Evolutionary conservation across 2,797 vertebrate species (phyloP).

Genomic region (Chelon labrosus): DNA sequence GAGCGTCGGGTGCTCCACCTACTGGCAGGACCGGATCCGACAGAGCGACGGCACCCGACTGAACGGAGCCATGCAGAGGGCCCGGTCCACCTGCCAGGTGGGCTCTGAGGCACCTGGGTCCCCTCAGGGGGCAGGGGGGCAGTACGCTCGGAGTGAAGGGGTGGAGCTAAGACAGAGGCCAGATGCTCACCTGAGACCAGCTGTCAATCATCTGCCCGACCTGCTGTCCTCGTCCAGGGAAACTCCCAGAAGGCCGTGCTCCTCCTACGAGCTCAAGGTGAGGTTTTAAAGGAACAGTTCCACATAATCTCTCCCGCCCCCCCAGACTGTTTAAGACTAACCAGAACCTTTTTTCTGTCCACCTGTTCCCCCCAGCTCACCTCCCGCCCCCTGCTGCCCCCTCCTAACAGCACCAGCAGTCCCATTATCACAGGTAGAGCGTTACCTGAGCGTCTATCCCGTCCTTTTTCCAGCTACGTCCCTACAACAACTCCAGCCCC

Average conservation of each 20-base stretch:
- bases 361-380: conserved; percentile 44
- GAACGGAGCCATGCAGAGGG: conserved; percentile 83
- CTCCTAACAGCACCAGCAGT: conserved; percentile 78
- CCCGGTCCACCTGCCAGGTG: conserved; percentile 85
- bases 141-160: conserved; percentile 35
- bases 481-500: conserved; percentile 58
- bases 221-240: conserved; percentile 82
- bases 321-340: too few relatives aligned
- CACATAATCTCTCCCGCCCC: too few relatives aligned
- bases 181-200: conserved; percentile 32
- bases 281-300: too few relatives aligned
- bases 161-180: conserved; percentile 78
- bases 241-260: conserved; percentile 76
- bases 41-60: conserved; percentile 84
- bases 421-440: conserved; percentile 60
- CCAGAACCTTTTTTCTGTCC: background rate
- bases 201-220: conserved; percentile 58
- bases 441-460: conserved; percentile 22
- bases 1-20: conserved; percentile 70
- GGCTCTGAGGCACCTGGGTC: background rate
- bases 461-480: conserved; percentile 42
- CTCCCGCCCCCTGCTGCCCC: conserved; percentile 53
- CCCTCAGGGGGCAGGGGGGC: conserved; percentile 36
- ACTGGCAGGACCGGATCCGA: conserved; percentile 85
- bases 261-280: conserved; percentile 88